These are phyloP conservation scores for Oplegnathus fasciatus DNA, from an alignment of 2,113 vertebrate species.

Conservation along the genomic window DNA sequence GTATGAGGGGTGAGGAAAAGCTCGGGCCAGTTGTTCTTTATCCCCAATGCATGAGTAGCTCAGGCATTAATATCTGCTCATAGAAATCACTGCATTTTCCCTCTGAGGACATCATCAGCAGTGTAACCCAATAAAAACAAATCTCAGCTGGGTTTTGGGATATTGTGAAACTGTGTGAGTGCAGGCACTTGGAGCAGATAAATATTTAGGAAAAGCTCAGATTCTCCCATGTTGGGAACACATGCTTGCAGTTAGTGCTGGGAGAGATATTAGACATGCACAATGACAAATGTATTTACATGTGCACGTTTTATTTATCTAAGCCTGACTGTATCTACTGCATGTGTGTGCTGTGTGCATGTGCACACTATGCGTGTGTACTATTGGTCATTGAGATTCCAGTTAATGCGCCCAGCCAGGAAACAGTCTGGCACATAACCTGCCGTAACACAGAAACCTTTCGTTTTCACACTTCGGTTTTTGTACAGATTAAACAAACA, in stretches of 20 bases:
- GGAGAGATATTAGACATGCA: slow-evolving; percentile 40
- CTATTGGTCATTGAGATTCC: slow-evolving; percentile 8
- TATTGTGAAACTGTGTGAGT: slow-evolving; percentile 27
- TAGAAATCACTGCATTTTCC: slow-evolving; percentile 24
- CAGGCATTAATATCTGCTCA: slow-evolving; percentile 22
- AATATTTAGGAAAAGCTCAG: slow-evolving; percentile 47
- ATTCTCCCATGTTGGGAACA: slow-evolving; percentile 51
- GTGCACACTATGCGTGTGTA: neutral
- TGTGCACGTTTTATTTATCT: slow-evolving; percentile 45
- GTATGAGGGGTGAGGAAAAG: slow-evolving; percentile 22
- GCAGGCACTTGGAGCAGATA: slow-evolving; percentile 15
- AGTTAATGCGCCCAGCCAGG: neutral
- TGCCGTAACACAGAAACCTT: neutral
- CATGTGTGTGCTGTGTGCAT: slow-evolving; percentile 29
- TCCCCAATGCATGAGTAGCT: slow-evolving; percentile 22
- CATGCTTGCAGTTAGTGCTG: slow-evolving; percentile 50
- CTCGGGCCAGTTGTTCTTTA: neutral
- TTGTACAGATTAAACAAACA: slow-evolving; percentile 20
- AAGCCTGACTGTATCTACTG: slow-evolving; percentile 23
- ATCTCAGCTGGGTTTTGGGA: slow-evolving; percentile 27
- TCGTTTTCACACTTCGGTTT: neutral
- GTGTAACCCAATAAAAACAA: slow-evolving; percentile 39
- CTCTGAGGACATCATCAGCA: slow-evolving; percentile 33
- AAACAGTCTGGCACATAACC: neutral
- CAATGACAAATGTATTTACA: slow-evolving; percentile 54